Conservation (phyloP, 2,113 vertebrate genomes). For the Cisticola juncidis region DNA sequence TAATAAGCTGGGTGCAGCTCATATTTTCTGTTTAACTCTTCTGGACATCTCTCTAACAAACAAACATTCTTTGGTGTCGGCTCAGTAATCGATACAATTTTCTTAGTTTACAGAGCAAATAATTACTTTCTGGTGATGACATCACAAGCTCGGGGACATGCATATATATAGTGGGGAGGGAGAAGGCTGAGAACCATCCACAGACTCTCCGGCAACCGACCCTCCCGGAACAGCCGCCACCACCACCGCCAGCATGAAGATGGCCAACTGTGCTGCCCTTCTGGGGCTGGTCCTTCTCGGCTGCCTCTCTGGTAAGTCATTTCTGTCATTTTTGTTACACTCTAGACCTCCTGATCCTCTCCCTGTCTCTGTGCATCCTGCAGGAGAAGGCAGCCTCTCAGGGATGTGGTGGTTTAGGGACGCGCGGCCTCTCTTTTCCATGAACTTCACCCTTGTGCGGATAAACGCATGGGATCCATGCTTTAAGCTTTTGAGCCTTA, state of each 20-base stretch:
- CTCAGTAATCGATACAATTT: constrained; percentile 52
- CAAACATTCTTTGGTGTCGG: constrained; percentile 18
- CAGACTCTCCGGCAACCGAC: not conserved
- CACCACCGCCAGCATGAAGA: not conserved
- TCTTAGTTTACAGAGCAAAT: constrained; percentile 54
- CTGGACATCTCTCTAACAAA: constrained; percentile 51
- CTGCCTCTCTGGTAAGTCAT: constrained; percentile 33
- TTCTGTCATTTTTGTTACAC: not conserved
- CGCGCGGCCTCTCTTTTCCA: not conserved
- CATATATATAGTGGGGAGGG: not conserved
- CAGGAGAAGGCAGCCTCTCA: not conserved
- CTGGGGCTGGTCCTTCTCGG: constrained; percentile 32
- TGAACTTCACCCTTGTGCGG: not conserved
- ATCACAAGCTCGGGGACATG: not conserved
- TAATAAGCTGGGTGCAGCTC: constrained; percentile 52
- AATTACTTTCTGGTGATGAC: constrained; percentile 43
- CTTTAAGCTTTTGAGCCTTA: not conserved
- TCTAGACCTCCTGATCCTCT: not conserved
- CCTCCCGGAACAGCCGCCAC: not conserved
- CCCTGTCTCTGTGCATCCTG: not conserved
- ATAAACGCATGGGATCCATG: not conserved
- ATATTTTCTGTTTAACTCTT: constrained; percentile 52
- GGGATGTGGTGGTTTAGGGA: not conserved
- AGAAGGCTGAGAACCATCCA: not conserved
- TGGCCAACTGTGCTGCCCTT: not conserved